phyloP scores from a whole-genome alignment of 2,113 vertebrate genomes.

The Crypturellus undulatus region DNA sequence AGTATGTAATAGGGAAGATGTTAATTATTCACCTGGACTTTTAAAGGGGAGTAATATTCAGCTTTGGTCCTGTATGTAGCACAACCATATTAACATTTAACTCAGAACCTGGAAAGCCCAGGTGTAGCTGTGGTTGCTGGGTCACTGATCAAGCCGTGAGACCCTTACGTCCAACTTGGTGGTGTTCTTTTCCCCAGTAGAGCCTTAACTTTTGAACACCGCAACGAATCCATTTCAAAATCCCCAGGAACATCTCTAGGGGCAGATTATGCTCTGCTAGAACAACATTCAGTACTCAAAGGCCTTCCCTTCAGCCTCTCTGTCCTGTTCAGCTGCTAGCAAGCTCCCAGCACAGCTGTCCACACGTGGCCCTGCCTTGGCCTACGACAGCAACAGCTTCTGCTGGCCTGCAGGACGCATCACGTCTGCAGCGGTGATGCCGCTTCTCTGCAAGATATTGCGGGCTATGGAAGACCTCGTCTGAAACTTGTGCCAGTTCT shows the following conservation, averaged over 20 bases:
- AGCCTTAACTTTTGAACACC: not conserved
- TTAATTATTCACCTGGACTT: not conserved
- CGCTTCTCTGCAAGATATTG: not conserved
- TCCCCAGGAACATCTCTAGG: not conserved
- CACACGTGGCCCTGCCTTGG: not conserved
- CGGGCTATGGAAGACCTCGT: not conserved
- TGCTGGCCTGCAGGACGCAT: not conserved
- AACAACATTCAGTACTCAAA: not conserved
- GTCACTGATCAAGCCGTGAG: not conserved
- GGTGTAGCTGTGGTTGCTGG: not conserved
- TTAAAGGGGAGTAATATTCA: not conserved
- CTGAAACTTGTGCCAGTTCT: not conserved
- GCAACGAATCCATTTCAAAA: not conserved
- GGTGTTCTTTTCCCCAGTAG: not conserved
- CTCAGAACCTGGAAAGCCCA: not conserved
- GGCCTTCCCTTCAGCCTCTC: not conserved
- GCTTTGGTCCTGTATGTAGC: rapidly evolving
- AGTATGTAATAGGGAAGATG: not conserved
- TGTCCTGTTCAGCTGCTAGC: not conserved
- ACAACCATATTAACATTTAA: not conserved
- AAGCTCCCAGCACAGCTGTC: not conserved
- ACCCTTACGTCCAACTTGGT: not conserved
- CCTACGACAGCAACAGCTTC: not conserved
- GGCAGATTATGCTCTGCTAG: not conserved
- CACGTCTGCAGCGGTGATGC: not conserved